Conservation (phyloP, 1,140 invertebrate species). For the Orius insidiosus region DNA sequence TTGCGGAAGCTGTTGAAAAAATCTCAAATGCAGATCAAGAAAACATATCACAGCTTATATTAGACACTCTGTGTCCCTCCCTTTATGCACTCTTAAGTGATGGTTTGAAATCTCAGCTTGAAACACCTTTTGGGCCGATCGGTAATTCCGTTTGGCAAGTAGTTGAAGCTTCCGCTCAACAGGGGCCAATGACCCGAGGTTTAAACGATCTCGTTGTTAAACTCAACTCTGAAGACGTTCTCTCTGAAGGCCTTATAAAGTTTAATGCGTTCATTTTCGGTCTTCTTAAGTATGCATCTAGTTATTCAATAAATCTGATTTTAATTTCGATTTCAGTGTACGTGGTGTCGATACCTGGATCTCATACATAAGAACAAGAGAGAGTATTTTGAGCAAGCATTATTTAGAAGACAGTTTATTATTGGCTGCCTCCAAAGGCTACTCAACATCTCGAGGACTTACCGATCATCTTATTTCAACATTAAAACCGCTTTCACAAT, state of each 20-base stretch:
- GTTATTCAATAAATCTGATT: conserved; percentile 1
- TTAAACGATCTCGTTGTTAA: conserved; percentile 69
- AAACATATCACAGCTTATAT: conserved; percentile 40
- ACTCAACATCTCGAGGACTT: conserved; percentile 39
- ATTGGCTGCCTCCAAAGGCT: conserved; percentile 45
- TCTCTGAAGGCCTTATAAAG: conserved; percentile 69
- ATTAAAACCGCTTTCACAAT: conserved; percentile 52
- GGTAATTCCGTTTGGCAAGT: conserved; percentile 78
- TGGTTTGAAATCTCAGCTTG: conserved; percentile 58
- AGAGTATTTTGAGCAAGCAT: conserved; percentile 63
- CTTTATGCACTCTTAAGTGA: conserved; percentile 67
- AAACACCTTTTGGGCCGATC: conserved; percentile 71
- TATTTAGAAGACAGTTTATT: conserved; percentile 54
- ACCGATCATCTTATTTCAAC: conserved; percentile 54
- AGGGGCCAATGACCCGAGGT: conserved; percentile 68
- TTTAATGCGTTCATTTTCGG: conserved; percentile 82
- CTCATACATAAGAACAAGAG: conserved; percentile 60
- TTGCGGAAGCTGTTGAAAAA: conserved; percentile 46
- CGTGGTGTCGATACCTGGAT: conserved; percentile 71
- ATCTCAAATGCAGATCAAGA: conserved; percentile 27
- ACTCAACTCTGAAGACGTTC: conserved; percentile 65
- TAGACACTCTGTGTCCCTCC: conserved; percentile 63
- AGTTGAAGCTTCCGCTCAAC: conserved; percentile 71
- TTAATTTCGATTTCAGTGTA: conserved; percentile 34
- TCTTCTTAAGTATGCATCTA: conserved; percentile 57